Conservation (phyloP, 2,888 invertebrate species). For the Eilema griseolum region DNA sequence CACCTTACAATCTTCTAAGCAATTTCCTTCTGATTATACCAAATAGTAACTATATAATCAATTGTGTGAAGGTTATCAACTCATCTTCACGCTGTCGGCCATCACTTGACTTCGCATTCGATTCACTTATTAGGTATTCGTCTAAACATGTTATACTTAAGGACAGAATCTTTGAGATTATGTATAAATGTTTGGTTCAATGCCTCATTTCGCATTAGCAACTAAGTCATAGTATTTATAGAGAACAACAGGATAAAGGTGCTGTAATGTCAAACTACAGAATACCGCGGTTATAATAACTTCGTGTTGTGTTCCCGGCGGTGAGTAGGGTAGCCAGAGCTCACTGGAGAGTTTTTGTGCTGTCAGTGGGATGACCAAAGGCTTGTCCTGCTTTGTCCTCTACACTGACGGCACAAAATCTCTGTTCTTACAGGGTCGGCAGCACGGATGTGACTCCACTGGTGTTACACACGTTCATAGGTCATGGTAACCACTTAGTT, state of each 20-base stretch:
- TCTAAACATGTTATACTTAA: slow-evolving; percentile 5
- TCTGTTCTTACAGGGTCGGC: no score
- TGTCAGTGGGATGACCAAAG: no score
- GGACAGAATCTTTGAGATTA: slow-evolving; percentile 7
- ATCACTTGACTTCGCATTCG: slow-evolving; percentile 22
- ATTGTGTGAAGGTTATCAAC: slow-evolving; percentile 52
- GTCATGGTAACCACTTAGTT: no score
- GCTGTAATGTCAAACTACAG: not conserved
- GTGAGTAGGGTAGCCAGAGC: no score
- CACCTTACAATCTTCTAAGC: not conserved
- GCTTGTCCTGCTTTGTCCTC: no score
- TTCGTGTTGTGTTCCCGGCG: no score
- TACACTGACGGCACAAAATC: no score
- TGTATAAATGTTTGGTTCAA: not conserved
- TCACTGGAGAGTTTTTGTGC: no score
- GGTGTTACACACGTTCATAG: no score
- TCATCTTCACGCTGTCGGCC: slow-evolving; percentile 43
- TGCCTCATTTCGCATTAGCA: not conserved
- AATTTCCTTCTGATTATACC: slow-evolving; percentile 6
- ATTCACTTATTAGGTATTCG: slow-evolving; percentile 21
- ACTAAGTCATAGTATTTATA: not conserved
- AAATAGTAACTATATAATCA: not conserved
- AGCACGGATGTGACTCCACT: no score
- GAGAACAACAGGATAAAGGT: not conserved
- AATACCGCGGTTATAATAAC: no score